Base-by-base conservation (phyloP, 1,140 invertebrate genomes). In the Drosophila littoralis region DNA sequence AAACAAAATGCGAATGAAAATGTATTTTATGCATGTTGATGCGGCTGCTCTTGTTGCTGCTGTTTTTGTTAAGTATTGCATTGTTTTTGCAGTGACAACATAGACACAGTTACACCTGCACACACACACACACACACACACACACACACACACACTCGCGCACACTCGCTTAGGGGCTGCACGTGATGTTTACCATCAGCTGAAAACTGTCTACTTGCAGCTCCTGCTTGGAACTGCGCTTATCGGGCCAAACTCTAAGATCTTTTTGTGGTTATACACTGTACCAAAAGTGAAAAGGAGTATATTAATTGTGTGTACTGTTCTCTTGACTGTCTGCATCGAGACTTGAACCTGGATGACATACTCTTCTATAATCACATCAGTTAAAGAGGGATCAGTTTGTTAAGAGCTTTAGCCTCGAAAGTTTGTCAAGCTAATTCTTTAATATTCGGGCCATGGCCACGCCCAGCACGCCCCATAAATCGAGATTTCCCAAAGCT, bases 1-100 rank as follows among this genome's bases (percentile, higher is more conserved):
- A 88, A 86, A 89, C 82, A 89, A 89, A 86, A 88, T 86, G 84
- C 69, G 79, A 79, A 83, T 83, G 84, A 88, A 88, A 88, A 77
- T 88, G 79, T 89, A 89, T 89, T 80, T 89, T 79, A 88, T 85
- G 82, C 82, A 85, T 83, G 83, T 77, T 74, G 79, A 76, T 76
- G 82, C 75, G 77, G 66, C 54, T 75, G 59, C 46, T 58, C 6
- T 72, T 50, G 36, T 57, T 55, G 64, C 45, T 32, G 13, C 45
- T 42, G 50, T 36, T 12, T 12, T 15, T 28, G 57, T 79, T 59
- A 69, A 86, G 83, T 78, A 57, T 35, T 51, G 66, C 79, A 83
- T 88, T 88, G 83, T 89, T 88, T 88, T 88, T 83, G 84, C 84
- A 69, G 69, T 52, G 73, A 79, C 68, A 88, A 83, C 82, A 86